Percentiles rank a stretch among this genome's conserved stretches.
Conservation (phyloP, 2,797 vertebrate genomes). For the Chlorospingus flavigularis region DNA sequence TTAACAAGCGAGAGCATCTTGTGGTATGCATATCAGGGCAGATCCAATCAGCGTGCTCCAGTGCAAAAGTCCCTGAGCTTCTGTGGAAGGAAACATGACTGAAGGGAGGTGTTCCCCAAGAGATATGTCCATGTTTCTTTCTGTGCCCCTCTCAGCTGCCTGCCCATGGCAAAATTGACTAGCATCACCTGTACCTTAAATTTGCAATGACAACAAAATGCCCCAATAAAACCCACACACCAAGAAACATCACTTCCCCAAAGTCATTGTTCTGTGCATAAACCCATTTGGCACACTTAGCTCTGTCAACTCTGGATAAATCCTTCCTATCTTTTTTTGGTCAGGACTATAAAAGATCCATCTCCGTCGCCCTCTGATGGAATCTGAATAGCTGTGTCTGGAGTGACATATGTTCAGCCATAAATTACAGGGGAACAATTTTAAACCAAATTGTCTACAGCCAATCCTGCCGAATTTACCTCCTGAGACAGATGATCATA, state of each 20-base stretch:
- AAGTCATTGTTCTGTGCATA: background rate
- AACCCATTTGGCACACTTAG: background rate
- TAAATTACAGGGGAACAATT: conserved; percentile 38
- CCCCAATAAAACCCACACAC: background rate
- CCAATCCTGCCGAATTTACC: conserved; percentile 10
- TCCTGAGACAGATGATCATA: conserved; percentile 28
- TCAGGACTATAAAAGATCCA: background rate
- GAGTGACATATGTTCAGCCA: conserved; percentile 25
- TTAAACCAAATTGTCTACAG: conserved; percentile 36
- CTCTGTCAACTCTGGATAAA: background rate
- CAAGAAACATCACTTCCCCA: background rate
- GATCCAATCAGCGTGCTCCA: background rate
- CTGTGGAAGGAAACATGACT: background rate
- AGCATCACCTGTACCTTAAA: background rate
- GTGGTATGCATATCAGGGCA: background rate
- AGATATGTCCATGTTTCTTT: accelerated
- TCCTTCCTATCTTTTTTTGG: background rate
- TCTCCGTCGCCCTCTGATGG: background rate
- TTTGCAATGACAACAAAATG: background rate
- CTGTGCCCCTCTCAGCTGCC: background rate
- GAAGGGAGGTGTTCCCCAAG: background rate
- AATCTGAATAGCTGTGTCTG: conserved; percentile 48
- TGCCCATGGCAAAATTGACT: background rate
- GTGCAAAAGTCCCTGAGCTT: background rate
- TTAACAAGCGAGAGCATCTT: background rate